Conservation (phyloP, 2,113 vertebrate genomes). For the Odocoileus hemionus region DNA sequence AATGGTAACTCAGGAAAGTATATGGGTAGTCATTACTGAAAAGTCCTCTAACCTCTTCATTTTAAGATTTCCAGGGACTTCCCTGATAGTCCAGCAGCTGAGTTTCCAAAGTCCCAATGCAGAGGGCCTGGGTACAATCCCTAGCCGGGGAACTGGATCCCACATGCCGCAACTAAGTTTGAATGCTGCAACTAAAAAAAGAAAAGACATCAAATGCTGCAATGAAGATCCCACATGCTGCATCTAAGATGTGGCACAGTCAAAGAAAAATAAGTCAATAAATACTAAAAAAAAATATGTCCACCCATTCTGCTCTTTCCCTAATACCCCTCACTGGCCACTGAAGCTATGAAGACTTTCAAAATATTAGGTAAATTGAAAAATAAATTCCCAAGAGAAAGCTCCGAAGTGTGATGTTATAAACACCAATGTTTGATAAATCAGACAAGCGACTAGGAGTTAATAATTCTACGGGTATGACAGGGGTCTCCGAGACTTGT, state of each 20-base stretch:
- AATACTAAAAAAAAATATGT: background rate
- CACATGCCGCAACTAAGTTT: background rate
- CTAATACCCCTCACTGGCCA: background rate
- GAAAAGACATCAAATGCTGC: background rate
- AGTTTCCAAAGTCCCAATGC: background rate
- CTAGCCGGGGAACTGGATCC: background rate
- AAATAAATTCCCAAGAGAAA: conserved; percentile 3
- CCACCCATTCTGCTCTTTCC: background rate
- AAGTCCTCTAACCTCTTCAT: background rate
- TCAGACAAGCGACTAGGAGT: background rate
- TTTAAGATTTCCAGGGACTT: background rate
- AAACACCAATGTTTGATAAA: background rate
- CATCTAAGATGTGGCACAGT: background rate
- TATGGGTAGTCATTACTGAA: background rate
- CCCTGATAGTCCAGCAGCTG: background rate
- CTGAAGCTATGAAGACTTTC: background rate
- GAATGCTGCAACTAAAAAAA: background rate
- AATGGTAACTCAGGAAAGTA: background rate
- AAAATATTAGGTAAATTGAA: background rate
- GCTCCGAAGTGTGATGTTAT: background rate
- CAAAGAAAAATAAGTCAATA: background rate
- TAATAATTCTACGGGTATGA: background rate
- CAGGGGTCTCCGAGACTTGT: no score
- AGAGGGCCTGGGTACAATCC: background rate
- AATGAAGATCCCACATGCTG: background rate